These are phyloP conservation scores for Portevinia maculata DNA, from an alignment of 2,888 invertebrate genomes.

Conservation along the genomic window DNA sequence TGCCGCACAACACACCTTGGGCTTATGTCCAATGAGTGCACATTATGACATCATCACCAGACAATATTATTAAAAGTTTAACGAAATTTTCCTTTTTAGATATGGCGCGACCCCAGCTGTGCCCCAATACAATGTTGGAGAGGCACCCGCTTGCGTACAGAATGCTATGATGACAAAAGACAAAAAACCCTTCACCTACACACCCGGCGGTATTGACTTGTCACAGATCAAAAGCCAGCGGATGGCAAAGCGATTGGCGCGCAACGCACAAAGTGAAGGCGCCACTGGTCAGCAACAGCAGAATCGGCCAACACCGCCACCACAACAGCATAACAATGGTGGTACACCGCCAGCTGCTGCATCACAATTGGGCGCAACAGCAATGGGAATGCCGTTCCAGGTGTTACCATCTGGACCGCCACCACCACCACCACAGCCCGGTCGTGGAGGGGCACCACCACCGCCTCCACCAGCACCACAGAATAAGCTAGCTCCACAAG, in stretches of 20 bases:
- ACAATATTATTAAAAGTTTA: constrained; percentile 31
- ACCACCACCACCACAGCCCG: constrained; percentile 78
- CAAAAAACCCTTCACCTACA: constrained; percentile 98
- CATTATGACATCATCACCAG: constrained; percentile 49
- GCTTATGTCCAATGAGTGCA: constrained; percentile 53
- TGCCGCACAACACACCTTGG: constrained; percentile 49
- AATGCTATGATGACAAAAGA: constrained; percentile 98
- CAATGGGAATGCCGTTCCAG: constrained; percentile 86
- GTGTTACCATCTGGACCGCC: constrained; percentile 85
- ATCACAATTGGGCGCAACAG: constrained; percentile 84
- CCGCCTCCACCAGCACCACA: constrained; percentile 81
- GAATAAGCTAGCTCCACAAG: constrained; percentile 81
- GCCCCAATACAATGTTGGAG: constrained; percentile 80
- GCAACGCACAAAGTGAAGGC: constrained; percentile 89
- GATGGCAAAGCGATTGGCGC: constrained; percentile 90
- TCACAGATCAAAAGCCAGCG: constrained; percentile 95
- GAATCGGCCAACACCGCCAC: constrained; percentile 82
- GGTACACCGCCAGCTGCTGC: constrained; percentile 83
- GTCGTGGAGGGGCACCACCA: constrained; percentile 81
- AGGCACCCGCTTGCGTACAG: constrained; percentile 94
- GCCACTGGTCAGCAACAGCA: constrained; percentile 85
- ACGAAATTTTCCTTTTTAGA: constrained; percentile 74
- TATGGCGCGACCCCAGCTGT: constrained; percentile 83
- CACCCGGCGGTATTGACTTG: constrained; percentile 95
- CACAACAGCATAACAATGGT: constrained; percentile 80